phyloP scores from a whole-genome alignment of 2,888 invertebrate species.

The Blastobasis lacticolella region DNA sequence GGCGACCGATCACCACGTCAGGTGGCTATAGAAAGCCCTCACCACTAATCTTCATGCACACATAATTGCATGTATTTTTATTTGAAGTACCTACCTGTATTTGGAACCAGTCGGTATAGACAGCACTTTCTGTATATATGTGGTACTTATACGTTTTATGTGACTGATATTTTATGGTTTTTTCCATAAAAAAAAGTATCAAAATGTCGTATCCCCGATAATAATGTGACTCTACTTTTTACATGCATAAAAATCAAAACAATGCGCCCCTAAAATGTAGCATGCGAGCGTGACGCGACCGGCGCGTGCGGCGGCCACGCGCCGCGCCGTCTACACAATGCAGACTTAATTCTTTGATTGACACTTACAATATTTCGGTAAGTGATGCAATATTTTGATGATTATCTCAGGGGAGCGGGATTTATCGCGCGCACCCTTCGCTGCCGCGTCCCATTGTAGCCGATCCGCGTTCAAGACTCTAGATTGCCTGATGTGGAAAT shows the following conservation, averaged over 20 bases:
- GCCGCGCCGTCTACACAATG: conserved; percentile 46
- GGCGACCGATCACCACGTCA: no score
- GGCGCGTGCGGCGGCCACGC: conserved; percentile 46
- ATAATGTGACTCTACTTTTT: conserved; percentile 40
- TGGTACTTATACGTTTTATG: neutral
- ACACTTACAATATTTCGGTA: conserved; percentile 75
- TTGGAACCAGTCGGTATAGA: no score
- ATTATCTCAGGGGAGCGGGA: conserved; percentile 52
- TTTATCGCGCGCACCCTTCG: conserved; percentile 55
- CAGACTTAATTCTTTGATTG: conserved; percentile 73
- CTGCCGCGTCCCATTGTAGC: conserved; percentile 29
- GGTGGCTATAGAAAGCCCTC: no score
- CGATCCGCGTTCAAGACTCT: conserved; percentile 28
- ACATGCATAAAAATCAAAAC: conserved; percentile 58
- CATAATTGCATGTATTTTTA: no score
- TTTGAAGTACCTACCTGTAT: no score
- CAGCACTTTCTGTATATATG: no score
- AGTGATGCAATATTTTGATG: conserved; percentile 75
- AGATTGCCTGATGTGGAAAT: no score
- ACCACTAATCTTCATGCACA: no score
- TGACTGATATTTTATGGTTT: no score
- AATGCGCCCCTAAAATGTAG: conserved; percentile 50
- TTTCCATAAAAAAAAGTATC: neutral
- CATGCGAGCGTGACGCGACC: conserved; percentile 38
- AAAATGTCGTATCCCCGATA: conserved; percentile 6